Conservation (phyloP, 2,888 invertebrate genomes). For the Dendrolimus pini region DNA sequence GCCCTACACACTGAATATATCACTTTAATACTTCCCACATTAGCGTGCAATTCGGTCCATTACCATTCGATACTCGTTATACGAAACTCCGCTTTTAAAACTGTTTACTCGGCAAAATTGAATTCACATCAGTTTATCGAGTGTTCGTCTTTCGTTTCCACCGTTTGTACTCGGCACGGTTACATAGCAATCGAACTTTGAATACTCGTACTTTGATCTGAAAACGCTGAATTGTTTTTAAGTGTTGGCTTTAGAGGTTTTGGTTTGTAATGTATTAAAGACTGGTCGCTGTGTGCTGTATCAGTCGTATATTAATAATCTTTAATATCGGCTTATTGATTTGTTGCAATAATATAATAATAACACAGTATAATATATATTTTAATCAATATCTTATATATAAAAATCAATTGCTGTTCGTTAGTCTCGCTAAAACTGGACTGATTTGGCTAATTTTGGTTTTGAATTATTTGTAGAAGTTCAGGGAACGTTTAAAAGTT, state of each 20-base stretch:
- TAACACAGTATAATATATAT: too few relatives aligned
- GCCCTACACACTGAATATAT: neutral
- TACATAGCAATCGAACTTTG: slow-evolving; percentile 1
- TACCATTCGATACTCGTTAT: slow-evolving; percentile 49
- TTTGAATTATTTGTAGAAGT: too few relatives aligned
- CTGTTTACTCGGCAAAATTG: slow-evolving; percentile 40
- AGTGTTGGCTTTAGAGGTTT: neutral
- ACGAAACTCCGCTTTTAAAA: slow-evolving; percentile 31
- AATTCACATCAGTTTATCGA: slow-evolving; percentile 25
- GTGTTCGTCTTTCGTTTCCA: slow-evolving; percentile 8
- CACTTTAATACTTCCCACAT: slow-evolving; percentile 24
- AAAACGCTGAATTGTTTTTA: neutral
- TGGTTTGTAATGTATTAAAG: too few relatives aligned
- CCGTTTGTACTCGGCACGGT: slow-evolving; percentile 17
- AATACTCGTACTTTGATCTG: neutral
- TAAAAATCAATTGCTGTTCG: too few relatives aligned
- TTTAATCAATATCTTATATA: too few relatives aligned
- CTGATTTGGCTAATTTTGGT: too few relatives aligned
- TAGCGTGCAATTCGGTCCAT: slow-evolving; percentile 47
- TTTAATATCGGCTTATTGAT: too few relatives aligned
- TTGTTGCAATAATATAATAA: too few relatives aligned
- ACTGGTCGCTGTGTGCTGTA: too few relatives aligned
- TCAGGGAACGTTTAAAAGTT: too few relatives aligned
- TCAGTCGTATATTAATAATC: slow-evolving; percentile 5
- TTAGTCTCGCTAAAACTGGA: too few relatives aligned